Evolutionary conservation across 2,113 vertebrate species (phyloP).

Genomic region (Cyrtonyx montezumae): DNA sequence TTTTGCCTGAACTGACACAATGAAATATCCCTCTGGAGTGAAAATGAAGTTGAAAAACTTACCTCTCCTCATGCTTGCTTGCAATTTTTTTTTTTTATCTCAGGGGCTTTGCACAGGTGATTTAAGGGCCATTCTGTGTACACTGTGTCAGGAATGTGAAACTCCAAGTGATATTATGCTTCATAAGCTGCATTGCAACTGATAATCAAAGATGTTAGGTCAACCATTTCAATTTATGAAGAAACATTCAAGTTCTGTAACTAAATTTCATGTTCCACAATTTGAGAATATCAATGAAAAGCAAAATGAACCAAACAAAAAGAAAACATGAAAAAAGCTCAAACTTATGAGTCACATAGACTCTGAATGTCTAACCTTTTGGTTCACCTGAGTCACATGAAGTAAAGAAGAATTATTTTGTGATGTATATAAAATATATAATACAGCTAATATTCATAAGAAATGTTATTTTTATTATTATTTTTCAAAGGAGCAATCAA

Average conservation of each 20-base stretch:
- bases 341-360: not conserved
- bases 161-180: conserved; percentile 13
- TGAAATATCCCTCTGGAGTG: conserved; percentile 5
- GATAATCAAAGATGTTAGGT: conserved; percentile 30
- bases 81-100: not conserved
- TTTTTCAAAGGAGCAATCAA: too few species aligned
- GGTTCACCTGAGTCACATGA: too few species aligned
- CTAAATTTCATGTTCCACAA: not conserved
- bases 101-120: conserved; percentile 23
- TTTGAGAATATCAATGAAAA: not conserved
- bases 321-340: not conserved
- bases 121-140: conserved; percentile 34
- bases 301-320: not conserved
- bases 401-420: too few species aligned
- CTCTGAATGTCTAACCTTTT: too few species aligned
- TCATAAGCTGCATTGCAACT: conserved; percentile 38
- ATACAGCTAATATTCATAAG: too few species aligned
- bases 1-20: not conserved
- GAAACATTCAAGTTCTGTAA: not conserved
- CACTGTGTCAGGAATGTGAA: conserved; percentile 1
- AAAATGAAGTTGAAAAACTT: not conserved
- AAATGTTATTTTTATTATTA: too few species aligned
- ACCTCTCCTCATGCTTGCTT: not conserved
- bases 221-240: conserved; percentile 33
- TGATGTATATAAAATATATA: too few species aligned